phyloP scores from a whole-genome alignment of 2,888 invertebrate genomes.

The Salpingus planirostris region DNA sequence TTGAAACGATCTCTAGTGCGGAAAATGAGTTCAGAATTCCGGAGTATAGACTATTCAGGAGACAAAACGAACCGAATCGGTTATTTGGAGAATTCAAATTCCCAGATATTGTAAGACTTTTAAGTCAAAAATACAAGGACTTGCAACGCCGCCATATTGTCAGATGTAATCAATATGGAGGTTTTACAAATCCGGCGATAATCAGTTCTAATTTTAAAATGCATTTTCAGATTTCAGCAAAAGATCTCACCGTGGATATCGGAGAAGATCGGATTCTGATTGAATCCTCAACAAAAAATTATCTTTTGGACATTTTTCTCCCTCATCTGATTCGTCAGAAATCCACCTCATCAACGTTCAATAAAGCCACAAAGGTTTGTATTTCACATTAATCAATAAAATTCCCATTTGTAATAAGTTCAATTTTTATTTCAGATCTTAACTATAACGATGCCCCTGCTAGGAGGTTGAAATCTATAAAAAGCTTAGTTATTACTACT shows the following conservation, averaged over 20 bases:
- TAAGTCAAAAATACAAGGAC: background rate
- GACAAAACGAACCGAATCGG: conserved; percentile 47
- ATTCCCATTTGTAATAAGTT: background rate
- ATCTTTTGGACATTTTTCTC: conserved; percentile 60
- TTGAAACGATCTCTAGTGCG: conserved; percentile 29
- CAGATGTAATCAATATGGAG: too few species aligned
- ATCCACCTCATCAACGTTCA: conserved; percentile 44
- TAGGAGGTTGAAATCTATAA: conserved; percentile 24
- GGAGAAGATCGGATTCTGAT: conserved; percentile 69
- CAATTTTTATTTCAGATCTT: conserved; percentile 30
- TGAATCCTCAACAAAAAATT: conserved; percentile 51
- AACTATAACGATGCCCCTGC: conserved; percentile 37
- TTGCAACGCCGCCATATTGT: background rate
- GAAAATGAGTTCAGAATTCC: conserved; percentile 40
- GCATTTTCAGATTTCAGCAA: conserved; percentile 46
- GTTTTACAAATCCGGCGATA: background rate
- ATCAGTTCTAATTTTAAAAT: background rate
- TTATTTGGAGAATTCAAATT: conserved; percentile 56
- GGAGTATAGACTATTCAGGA: conserved; percentile 51
- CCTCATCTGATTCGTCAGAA: conserved; percentile 57
- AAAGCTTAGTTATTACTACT: too few species aligned
- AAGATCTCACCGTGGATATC: conserved; percentile 57
- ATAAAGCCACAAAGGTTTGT: conserved; percentile 37
- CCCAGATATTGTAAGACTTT: conserved; percentile 44
- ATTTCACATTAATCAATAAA: conserved; percentile 1